Percentiles rank a stretch among this genome's conserved stretches.
Evolutionary conservation across 2,797 vertebrate species (phyloP).

Genomic region (Heteromormyrus szaboi): DNA sequence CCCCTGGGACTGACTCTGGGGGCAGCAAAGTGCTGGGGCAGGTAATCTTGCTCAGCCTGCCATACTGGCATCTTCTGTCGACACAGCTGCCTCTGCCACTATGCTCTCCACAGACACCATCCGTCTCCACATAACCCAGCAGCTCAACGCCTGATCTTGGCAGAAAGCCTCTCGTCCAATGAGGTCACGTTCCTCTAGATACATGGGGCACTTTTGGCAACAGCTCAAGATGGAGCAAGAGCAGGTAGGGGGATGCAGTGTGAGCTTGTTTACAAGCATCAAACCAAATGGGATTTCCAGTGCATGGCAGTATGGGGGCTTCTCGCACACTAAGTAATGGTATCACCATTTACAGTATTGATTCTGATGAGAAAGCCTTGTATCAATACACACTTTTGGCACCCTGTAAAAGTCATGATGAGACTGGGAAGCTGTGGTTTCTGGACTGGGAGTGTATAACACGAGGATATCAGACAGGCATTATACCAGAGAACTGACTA

Average conservation of each 20-base stretch:
- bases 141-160: background rate
- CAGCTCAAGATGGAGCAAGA: background rate
- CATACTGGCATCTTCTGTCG: background rate
- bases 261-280: conserved; percentile 4
- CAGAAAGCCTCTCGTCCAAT: background rate
- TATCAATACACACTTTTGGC: background rate
- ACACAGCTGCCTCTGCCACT: background rate
- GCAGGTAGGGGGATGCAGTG: background rate
- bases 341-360: background rate
- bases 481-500: background rate
- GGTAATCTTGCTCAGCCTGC: background rate
- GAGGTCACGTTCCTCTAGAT: background rate
- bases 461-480: background rate
- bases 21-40: background rate
- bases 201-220: background rate
- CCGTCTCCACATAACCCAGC: background rate
- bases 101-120: background rate
- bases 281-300: background rate
- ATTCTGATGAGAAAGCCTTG: background rate
- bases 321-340: background rate
- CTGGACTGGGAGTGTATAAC: background rate
- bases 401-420: background rate
- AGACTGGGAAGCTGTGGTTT: background rate
- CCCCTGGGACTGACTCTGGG: background rate
- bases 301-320: background rate